A percentile compares a stretch with the other conserved stretches of the same genome.
Conservation (phyloP, 2,113 vertebrate species). For the Epinephelus cyanopodus region DNA sequence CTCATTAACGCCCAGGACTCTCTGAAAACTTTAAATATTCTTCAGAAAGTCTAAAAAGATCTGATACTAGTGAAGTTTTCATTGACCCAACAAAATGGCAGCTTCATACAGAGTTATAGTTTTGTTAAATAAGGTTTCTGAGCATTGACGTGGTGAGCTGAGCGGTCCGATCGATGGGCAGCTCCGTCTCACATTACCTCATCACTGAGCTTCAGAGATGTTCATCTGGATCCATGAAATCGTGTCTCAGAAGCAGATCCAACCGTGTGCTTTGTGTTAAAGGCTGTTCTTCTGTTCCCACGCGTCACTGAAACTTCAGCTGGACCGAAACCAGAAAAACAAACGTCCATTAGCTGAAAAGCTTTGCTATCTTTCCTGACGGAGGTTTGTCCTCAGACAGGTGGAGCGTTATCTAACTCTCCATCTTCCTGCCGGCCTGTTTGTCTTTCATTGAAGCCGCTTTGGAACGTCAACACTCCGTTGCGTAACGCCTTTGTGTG, state of each 20-base stretch:
- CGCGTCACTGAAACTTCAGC: conserved; percentile 12
- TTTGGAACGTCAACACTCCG: conserved; percentile 7
- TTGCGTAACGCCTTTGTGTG: conserved; percentile 20
- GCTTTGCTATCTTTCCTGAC: conserved; percentile 26
- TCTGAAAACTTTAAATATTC: too few species aligned
- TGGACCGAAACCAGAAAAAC: conserved; percentile 33
- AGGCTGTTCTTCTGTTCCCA: conserved; percentile 40
- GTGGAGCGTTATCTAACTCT: conserved; percentile 46
- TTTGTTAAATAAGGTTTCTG: conserved; percentile 12
- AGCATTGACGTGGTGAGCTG: background rate
- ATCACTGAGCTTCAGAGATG: conserved; percentile 30
- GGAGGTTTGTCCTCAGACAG: conserved; percentile 23
- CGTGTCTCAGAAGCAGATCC: background rate
- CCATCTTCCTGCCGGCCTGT: conserved; percentile 31
- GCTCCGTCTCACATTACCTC: conserved; percentile 4
- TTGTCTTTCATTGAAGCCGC: conserved; percentile 29
- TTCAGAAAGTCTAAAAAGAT: too few species aligned
- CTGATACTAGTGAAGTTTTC: background rate
- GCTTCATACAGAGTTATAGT: background rate
- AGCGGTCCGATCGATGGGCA: conserved; percentile 37
- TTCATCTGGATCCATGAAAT: conserved; percentile 23
- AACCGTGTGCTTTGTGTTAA: conserved; percentile 62
- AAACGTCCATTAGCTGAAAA: conserved; percentile 35
- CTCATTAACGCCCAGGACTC: too few species aligned
- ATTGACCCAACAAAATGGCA: background rate